Evolutionary conservation across 1,140 invertebrate genomes (phyloP).

Genomic region (Liolophura sinensis): DNA sequence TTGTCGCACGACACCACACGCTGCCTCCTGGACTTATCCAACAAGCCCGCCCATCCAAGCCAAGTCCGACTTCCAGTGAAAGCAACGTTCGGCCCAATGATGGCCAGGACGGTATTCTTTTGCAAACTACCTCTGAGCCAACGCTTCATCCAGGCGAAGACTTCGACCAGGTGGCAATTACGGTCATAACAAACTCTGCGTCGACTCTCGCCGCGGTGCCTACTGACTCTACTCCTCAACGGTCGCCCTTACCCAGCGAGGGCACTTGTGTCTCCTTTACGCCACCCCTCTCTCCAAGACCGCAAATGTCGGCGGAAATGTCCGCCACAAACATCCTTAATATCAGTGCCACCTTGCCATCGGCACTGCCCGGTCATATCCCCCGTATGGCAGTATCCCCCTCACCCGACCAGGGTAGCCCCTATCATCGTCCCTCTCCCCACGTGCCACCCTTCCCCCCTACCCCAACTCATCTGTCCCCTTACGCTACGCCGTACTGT

Average conservation of each 20-base stretch:
- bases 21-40: conserved; percentile 64
- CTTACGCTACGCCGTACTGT: too few species aligned
- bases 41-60: conserved; percentile 21
- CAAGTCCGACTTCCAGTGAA: conserved; percentile 19
- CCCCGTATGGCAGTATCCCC: conserved; percentile 19
- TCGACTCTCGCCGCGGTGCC: conserved; percentile 8
- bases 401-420: background rate
- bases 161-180: conserved; percentile 5
- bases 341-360: conserved; percentile 19
- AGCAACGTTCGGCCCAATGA: conserved; percentile 20
- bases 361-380: conserved; percentile 13
- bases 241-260: background rate
- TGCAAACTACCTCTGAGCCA: conserved; percentile 2
- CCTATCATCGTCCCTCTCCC: too few species aligned
- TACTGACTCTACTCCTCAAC: background rate
- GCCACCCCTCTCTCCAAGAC: conserved; percentile 5
- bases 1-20: conserved; percentile 44
- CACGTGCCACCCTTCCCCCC: too few species aligned
- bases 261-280: background rate
- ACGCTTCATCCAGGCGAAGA: conserved; percentile 10
- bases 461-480: too few species aligned
- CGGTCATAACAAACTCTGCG: conserved; percentile 10
- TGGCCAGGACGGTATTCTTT: conserved; percentile 6
- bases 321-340: conserved; percentile 24
- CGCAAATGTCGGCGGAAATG: conserved; percentile 22